Evolutionary conservation across 2,888 invertebrate genomes (phyloP), one percentile per base, ranked within the genome.

Genomic region (Hololepta plana): DNA sequence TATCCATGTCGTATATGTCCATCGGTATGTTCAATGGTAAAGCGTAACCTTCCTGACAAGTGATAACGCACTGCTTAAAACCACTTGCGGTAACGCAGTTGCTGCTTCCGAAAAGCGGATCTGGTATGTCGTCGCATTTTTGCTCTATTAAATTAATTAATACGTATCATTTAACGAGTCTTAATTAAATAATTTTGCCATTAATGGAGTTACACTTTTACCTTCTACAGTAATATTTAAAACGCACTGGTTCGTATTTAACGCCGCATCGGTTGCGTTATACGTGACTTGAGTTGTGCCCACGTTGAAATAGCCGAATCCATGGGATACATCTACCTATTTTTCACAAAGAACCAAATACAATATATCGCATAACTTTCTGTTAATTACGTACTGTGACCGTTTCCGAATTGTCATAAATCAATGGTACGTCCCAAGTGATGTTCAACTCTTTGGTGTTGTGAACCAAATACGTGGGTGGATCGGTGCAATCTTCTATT

Each of bases 161-260:
- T 9, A 24, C 15, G 3, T 9, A 24, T 12, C 4, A 3, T 14
- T 14, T 3, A 7, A 17, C 7, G 7, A 8, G 7, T 17, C 7
- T 17, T 7, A 8, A 17, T 9, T 26, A 21, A 26, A 22, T 9
- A 23, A 8, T 8, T 1, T 26, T 3, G 12, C 12, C 12, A 12
- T 9, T 9, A 20, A 15, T 14, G 6, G 23, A 9, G 7, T 17
- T 17, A 7, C 17, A 24, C 12, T 15, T 9, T 21, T 44, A 66
- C 67, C 62, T 55, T 65, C 59, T 2, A 75, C 59, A 7, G 60
- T 64, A 26, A 75, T 57, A 38, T 62, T 64, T 21, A 75, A 53
- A 11, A 52, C 40, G 40, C 75, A 75, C 8, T 47, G 55, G 24
- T 59, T 67, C 9, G 49, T 55, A 41, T 75, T 75, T 23, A 62